A percentile compares a stretch with the other conserved stretches of the same genome.
phyloP scores from a whole-genome alignment of 1,140 invertebrate genomes.

The Tachypleus tridentatus region DNA sequence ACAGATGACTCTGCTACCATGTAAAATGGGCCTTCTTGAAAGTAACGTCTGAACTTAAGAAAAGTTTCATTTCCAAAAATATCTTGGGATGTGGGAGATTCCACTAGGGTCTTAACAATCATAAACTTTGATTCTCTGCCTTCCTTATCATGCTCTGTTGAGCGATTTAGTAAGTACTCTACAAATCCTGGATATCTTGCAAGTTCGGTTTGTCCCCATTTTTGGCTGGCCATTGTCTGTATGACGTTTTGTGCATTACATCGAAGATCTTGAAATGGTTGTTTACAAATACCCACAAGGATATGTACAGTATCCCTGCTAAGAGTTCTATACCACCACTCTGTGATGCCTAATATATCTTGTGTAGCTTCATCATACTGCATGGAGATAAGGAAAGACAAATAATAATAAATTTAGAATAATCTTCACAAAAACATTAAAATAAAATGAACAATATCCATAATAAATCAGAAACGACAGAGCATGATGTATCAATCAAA shows the following conservation, averaged over 20 bases:
- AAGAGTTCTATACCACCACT: too few relatives aligned
- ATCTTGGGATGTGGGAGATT: slow-evolving; percentile 28
- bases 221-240: slow-evolving; percentile 26
- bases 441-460: too few relatives aligned
- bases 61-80: slow-evolving; percentile 29
- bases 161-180: slow-evolving; percentile 33
- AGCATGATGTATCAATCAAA: too few relatives aligned
- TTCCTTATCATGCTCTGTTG: slow-evolving; percentile 31
- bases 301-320: not conserved
- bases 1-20: slow-evolving; percentile 28
- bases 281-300: not conserved
- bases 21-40: slow-evolving; percentile 29
- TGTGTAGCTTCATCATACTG: too few relatives aligned
- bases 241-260: slow-evolving; percentile 25
- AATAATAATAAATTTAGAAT: too few relatives aligned
- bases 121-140: slow-evolving; percentile 33
- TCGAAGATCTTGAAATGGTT: slow-evolving; percentile 32
- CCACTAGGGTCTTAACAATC: slow-evolving; percentile 28
- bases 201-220: slow-evolving; percentile 33
- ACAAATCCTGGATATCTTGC: slow-evolving; percentile 31
- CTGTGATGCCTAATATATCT: too few relatives aligned
- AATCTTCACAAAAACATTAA: too few relatives aligned
- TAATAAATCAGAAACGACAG: too few relatives aligned
- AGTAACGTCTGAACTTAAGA: slow-evolving; percentile 27
- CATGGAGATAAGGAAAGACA: too few relatives aligned